Conservation (phyloP, 1,140 invertebrate genomes). For the Drosophila bipectinata region DNA sequence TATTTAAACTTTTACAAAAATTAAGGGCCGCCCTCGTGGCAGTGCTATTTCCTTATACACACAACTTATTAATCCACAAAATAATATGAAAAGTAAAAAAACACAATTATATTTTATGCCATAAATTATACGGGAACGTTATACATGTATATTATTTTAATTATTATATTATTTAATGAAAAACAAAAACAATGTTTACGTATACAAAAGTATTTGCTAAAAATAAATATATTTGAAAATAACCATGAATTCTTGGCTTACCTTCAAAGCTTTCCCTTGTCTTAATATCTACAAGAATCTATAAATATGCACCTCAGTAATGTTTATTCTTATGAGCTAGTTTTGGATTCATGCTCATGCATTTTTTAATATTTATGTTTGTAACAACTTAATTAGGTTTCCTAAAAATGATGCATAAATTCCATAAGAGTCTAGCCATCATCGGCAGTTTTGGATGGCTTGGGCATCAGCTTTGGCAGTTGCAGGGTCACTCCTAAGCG, state of each 20-base stretch:
- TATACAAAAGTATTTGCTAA: slow-evolving; percentile 76
- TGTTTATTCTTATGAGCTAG: no score
- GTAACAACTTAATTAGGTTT: no score
- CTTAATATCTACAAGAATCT: no score
- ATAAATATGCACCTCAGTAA: no score
- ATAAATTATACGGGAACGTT: slow-evolving; percentile 78
- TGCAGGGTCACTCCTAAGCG: slow-evolving; percentile 29
- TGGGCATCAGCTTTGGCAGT: slow-evolving; percentile 44
- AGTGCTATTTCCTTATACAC: slow-evolving; percentile 67
- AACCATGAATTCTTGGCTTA: not conserved
- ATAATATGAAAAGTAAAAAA: slow-evolving; percentile 21
- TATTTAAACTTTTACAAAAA: slow-evolving; percentile 55
- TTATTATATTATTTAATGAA: slow-evolving; percentile 73
- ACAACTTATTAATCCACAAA: slow-evolving; percentile 46
- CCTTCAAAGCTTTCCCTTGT: not conserved
- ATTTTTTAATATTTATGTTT: slow-evolving; percentile 3
- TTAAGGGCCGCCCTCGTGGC: slow-evolving; percentile 15
- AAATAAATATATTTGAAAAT: slow-evolving; percentile 57
- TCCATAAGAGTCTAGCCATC: slow-evolving; percentile 4
- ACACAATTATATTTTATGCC: slow-evolving; percentile 67
- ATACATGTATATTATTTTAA: slow-evolving; percentile 65
- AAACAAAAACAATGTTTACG: slow-evolving; percentile 70
- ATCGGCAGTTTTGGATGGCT: slow-evolving; percentile 25
- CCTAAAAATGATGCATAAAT: slow-evolving; percentile 15
- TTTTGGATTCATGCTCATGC: not conserved